Base-by-base conservation (phyloP, 64 coral and sea anemone genomes). In the Dendronephthya gigantea region DNA sequence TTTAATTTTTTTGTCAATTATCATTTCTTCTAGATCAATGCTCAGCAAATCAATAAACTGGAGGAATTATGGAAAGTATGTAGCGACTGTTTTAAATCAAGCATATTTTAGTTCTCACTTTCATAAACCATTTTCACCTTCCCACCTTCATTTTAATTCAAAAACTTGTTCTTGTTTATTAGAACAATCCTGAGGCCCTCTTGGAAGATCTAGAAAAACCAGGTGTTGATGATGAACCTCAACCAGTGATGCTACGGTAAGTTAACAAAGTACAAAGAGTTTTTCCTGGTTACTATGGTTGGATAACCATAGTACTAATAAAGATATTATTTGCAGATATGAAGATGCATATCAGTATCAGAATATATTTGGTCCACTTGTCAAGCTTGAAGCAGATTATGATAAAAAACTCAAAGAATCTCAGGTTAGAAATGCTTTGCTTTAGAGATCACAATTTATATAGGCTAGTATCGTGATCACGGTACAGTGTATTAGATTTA, bases 281-380 rank as follows among this genome's bases (percentile, higher is more conserved):
- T n/a, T n/a, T n/a, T n/a, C n/a, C n/a, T n/a, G n/a, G n/a, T n/a
- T n/a, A n/a, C n/a, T n/a, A n/a, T n/a, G n/a, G n/a, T n/a, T n/a
- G n/a, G n/a, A n/a, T n/a, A n/a, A n/a, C n/a, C n/a, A n/a, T n/a
- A n/a, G n/a, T n/a, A n/a, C n/a, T n/a, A n/a, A n/a, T n/a, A n/a
- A n/a, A 75, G 5, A 28, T 39, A 32, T 39, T 48, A 49, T 79
- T 79, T 79, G 72, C 36, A 98, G 95, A 82, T 98, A 98, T 81
- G 95, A 98, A 85, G 95, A 98, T 93, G 95, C 95, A 32, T 98
- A 98, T 79, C 95, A 98, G 40, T 98, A 98, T 88, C 94, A 97
- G 52, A 97, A 97, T 45, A 97, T 97, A 41, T 97, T 97, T 97
- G 94, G 94, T 43, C 94, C 94, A 82, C 92, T 97, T 40, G 94